These are phyloP conservation scores for Harpegnathos saltator DNA, from an alignment of 1,140 invertebrate species.

Conservation along the genomic window DNA sequence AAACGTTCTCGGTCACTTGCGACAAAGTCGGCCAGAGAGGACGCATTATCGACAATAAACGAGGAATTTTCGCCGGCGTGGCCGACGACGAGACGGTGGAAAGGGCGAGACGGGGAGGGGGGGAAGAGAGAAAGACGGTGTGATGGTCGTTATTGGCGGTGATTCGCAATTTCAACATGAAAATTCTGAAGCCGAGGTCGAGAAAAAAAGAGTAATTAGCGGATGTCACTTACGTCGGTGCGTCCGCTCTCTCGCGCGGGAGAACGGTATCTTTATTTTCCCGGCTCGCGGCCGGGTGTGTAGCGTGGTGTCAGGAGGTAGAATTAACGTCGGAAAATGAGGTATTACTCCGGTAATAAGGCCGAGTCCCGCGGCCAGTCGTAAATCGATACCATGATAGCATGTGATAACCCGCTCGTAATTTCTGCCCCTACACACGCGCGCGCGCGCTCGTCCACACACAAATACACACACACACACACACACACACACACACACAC, in stretches of 20 bases:
- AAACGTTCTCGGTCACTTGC: neutral
- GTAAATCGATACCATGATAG: conserved; percentile 54
- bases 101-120: too few species aligned
- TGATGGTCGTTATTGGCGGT: neutral
- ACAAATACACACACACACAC: too few species aligned
- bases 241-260: neutral
- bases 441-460: too few species aligned
- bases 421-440: conserved; percentile 21
- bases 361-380: conserved; percentile 28
- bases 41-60: neutral
- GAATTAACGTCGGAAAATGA: conserved; percentile 51
- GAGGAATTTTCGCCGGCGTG: neutral
- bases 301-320: conserved; percentile 16
- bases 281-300: conserved; percentile 6
- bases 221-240: conserved; percentile 15
- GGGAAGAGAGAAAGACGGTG: too few species aligned
- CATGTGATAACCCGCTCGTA: conserved; percentile 39
- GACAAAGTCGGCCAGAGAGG: conserved; percentile 8
- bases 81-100: too few species aligned
- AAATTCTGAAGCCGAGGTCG: conserved; percentile 3
- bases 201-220: conserved; percentile 19
- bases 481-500: too few species aligned
- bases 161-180: conserved; percentile 9
- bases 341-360: conserved; percentile 41
- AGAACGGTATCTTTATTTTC: conserved; percentile 35